Conservation (phyloP, 1,140 invertebrate species). For the Ooceraea biroi region DNA sequence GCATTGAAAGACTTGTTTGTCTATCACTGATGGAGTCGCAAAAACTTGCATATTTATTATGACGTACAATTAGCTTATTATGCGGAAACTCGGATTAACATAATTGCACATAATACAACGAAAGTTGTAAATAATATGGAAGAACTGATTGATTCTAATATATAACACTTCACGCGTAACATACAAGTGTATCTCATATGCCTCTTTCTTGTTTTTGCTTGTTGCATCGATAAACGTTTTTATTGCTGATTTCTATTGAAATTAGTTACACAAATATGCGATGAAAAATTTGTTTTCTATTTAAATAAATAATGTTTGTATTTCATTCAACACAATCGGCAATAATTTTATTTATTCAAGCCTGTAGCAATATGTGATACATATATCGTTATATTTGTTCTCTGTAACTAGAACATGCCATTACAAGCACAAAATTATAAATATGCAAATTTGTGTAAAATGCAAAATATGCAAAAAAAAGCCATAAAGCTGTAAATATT, state of each 20-base stretch:
- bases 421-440: constrained; percentile 39
- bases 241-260: constrained; percentile 17
- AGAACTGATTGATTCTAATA: not conserved
- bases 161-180: not conserved
- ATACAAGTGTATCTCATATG: not conserved
- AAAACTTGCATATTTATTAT: not conserved
- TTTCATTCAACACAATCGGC: not conserved
- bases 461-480: no score
- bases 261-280: constrained; percentile 14
- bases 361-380: not conserved
- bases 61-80: not conserved
- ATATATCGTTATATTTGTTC: constrained; percentile 29
- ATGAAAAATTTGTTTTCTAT: not conserved
- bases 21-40: not conserved
- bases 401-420: constrained; percentile 28
- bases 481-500: constrained; percentile 53
- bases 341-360: constrained; percentile 32
- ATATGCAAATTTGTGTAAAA: constrained; percentile 50
- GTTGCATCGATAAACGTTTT: constrained; percentile 32
- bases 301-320: constrained; percentile 11
- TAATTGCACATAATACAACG: not conserved
- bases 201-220: not conserved
- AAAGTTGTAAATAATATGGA: not conserved
- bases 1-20: not conserved
- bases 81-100: not conserved